Evolutionary conservation across 2,797 vertebrate genomes (phyloP), one percentile per base, ranked within the genome.

Genomic region (Helostoma temminkii): DNA sequence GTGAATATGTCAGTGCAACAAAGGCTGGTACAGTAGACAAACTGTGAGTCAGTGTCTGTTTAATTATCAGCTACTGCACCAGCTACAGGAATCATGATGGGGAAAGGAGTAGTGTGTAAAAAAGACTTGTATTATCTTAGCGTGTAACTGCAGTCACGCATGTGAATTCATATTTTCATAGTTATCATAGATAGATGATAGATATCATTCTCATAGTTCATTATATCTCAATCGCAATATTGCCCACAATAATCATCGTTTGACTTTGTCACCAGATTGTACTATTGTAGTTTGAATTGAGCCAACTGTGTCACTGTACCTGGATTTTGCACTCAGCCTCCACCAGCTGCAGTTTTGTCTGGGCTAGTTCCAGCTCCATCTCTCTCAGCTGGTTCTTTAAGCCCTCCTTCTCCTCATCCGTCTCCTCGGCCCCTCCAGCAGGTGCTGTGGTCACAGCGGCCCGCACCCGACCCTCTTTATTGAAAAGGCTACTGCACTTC

Each of bases 261-360:
- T n/a, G n/a, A n/a, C n/a, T n/a, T n/a, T n/a, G n/a, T n/a, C n/a
- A n/a, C n/a, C n/a, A n/a, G n/a, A n/a, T n/a, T n/a, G n/a, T n/a
- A n/a, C n/a, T n/a, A n/a, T n/a, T 22, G 9, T 4, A 9, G 18
- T 55, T 71, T 55, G 48, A 37, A 42, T 22, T 30, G n/a, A 16
- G 25, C 12, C 26, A 45, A 6, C 4, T 7, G 32, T 12, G 14
- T 50, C 18, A 0, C 3, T 0, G 69, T 93, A 98, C 98, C 97
- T 99, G 98, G 74, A 99, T 99, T 91, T 98, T 98, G 89, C 98
- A 99, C 92, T 99, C 98, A 0, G 98, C 97, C 86, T 99, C 98
- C 82, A 99, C 98, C 88, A 99, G 86, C 92, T 99, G 97, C 82
- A 99, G 89, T 89, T 99, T 99, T 89, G 98, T 99, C 90, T 99